Percentiles rank a stretch among this genome's conserved stretches.
These are phyloP conservation scores for Myotis findleyi DNA, from an alignment of 2,797 vertebrate genomes.

Conservation along the genomic window DNA sequence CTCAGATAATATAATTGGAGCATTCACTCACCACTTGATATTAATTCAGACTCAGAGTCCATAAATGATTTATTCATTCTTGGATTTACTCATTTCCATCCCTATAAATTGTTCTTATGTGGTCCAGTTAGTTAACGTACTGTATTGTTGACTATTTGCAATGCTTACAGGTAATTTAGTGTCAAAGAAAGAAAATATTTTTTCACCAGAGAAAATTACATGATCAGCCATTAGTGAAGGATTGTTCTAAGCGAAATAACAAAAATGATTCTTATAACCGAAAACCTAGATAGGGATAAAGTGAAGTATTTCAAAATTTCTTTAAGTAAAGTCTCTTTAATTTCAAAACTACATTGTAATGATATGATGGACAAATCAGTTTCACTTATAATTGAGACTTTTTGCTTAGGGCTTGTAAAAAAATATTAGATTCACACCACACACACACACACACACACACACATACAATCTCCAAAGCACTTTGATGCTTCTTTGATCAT, in stretches of 20 bases:
- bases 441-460: too few relatives aligned
- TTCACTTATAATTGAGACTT: not conserved
- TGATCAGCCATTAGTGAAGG: not conserved
- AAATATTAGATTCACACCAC: not conserved
- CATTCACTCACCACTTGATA: slow-evolving; percentile 70
- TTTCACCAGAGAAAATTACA: not conserved
- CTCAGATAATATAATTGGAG: slow-evolving; percentile 81
- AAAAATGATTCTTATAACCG: not conserved
- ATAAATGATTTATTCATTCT: slow-evolving; percentile 72
- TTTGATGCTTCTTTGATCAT: not conserved
- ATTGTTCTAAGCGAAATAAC: not conserved
- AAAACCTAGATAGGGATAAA: not conserved
- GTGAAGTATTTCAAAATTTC: not conserved
- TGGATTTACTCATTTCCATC: slow-evolving; percentile 73
- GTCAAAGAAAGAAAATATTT: not conserved
- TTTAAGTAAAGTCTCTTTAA: not conserved
- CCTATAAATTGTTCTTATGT: slow-evolving; percentile 47
- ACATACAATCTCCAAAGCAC: not conserved
- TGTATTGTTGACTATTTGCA: not conserved
- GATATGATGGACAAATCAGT: not conserved
- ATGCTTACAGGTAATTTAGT: not conserved
- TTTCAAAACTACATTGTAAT: not conserved
- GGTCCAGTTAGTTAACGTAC: not conserved
- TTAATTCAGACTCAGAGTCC: slow-evolving; percentile 71
- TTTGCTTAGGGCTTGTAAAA: not conserved